A percentile compares a stretch with the other conserved stretches of the same genome.
Conservation (phyloP, 35 echinoderm and acorn worm species). For the Chiridota heheva region DNA sequence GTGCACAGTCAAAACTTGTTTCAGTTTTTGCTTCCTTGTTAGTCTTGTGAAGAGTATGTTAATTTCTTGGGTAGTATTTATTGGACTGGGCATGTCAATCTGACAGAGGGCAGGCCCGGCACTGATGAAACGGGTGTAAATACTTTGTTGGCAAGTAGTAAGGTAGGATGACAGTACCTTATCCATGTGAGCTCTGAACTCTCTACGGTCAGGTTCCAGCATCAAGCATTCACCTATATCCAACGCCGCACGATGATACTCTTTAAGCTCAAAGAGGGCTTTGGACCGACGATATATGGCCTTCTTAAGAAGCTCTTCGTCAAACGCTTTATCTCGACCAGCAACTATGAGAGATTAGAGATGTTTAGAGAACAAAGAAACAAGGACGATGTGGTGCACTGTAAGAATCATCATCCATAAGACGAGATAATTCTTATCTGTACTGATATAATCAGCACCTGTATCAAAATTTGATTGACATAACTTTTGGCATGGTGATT, state of each 20-base stretch:
- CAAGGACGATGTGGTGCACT: background rate
- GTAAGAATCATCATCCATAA: background rate
- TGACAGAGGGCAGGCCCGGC: too few relatives aligned
- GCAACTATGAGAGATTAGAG: constrained; percentile 17
- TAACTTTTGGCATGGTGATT: background rate
- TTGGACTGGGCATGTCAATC: too few relatives aligned
- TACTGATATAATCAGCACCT: background rate
- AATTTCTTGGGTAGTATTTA: too few relatives aligned
- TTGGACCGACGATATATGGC: constrained; percentile 82
- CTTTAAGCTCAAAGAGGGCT: constrained; percentile 50
- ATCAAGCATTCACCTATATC: constrained; percentile 72
- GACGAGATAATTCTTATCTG: background rate
- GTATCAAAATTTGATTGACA: background rate
- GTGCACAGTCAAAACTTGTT: too few relatives aligned
- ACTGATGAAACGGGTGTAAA: too few relatives aligned
- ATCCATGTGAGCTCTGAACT: constrained; percentile 71
- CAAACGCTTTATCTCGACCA: constrained; percentile 30
- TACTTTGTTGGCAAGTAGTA: too few relatives aligned
- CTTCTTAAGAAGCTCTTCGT: constrained; percentile 54
- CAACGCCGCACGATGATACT: constrained; percentile 57
- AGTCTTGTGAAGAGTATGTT: too few relatives aligned
- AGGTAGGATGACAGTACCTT: too few relatives aligned
- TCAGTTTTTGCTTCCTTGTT: too few relatives aligned
- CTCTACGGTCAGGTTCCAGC: constrained; percentile 41
- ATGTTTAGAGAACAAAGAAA: background rate